Evolutionary conservation across 2,888 invertebrate species (phyloP), one percentile per base, ranked within the genome.

Genomic region (Hyalella azteca): DNA sequence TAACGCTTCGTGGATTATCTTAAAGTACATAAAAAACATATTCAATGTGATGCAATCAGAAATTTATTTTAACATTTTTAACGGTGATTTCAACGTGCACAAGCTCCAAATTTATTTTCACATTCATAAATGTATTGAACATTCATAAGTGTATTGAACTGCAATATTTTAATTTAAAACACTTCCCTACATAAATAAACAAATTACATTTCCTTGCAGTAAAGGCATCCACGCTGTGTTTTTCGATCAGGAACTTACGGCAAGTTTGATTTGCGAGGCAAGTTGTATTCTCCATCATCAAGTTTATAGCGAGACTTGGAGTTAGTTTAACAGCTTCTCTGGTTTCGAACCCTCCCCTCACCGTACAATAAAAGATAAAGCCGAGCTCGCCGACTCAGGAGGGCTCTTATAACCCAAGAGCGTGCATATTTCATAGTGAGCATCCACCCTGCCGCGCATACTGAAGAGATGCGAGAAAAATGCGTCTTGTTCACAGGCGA

Each of bases 281-380:
- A 54, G 54, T 54, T 54, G n/a, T n/a, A n/a, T n/a, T n/a, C n/a
- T 54, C 26, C 22, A 54, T 29, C 26, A 54, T 22, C 19, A 29
- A 54, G 54, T 54, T 5, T 54, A 54, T 22, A 26, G n/a, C 29
- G 54, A 54, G 54, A 54, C 19, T 29, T 54, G 54, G 26, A 54
- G 54, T 54, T 54, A 54, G 54, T 54, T 54, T 54, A 54, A 54
- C 54, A 54, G 54, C 54, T 54, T 54, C 29, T 29, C 29, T 54
- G 11, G 49, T n/a, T n/a, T n/a, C 54, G 4, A 26, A 29, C 54
- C 26, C 29, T 54, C 54, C 54, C 54, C 54, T 54, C 54, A n/a
- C n/a, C n/a, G n/a, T 54, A 54, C 54, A 54, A 54, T 54, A 54
- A 54, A 54, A 54, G 15, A 54, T 54, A 29, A 54, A 54, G 54